These are phyloP conservation scores for Orientallactaga bullata DNA, from an alignment of 2,113 vertebrate species.

Conservation along the genomic window DNA sequence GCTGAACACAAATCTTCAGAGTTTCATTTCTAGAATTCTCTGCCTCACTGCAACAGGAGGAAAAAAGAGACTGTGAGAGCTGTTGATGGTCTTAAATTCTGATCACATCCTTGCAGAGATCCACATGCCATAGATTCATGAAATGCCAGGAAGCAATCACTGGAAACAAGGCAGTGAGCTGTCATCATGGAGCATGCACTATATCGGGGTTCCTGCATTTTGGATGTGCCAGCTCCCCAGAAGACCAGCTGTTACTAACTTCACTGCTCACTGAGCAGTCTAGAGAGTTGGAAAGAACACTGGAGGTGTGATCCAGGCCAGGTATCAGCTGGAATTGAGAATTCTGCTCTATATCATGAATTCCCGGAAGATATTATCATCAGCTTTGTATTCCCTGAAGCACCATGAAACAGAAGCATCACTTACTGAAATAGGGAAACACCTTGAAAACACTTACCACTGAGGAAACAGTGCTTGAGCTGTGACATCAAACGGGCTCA, in stretches of 20 bases:
- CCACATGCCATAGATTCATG: neutral
- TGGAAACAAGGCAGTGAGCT: constrained; percentile 14
- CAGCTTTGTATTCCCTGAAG: neutral
- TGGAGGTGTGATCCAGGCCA: neutral
- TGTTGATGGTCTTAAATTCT: constrained; percentile 32
- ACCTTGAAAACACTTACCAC: neutral
- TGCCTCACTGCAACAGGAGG: neutral
- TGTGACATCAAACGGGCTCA: constrained; percentile 37
- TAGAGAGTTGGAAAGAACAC: constrained; percentile 2
- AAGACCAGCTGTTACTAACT: neutral
- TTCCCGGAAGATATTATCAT: constrained; percentile 16
- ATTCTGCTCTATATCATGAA: neutral
- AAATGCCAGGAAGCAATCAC: constrained; percentile 21
- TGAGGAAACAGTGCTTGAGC: neutral
- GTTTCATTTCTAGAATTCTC: neutral
- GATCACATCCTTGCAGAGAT: constrained; percentile 16
- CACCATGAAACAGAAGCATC: neutral
- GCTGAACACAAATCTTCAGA: neutral
- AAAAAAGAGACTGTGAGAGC: constrained; percentile 25
- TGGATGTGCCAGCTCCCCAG: neutral
- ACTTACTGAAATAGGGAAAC: neutral
- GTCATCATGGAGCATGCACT: neutral
- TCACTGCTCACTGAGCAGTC: neutral
- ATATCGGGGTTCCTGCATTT: neutral
- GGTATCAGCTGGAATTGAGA: neutral